Percentiles rank a stretch among this genome's conserved stretches.
These are phyloP conservation scores for Conomelus anceps DNA, from an alignment of 2,888 invertebrate species.

Conservation along the genomic window DNA sequence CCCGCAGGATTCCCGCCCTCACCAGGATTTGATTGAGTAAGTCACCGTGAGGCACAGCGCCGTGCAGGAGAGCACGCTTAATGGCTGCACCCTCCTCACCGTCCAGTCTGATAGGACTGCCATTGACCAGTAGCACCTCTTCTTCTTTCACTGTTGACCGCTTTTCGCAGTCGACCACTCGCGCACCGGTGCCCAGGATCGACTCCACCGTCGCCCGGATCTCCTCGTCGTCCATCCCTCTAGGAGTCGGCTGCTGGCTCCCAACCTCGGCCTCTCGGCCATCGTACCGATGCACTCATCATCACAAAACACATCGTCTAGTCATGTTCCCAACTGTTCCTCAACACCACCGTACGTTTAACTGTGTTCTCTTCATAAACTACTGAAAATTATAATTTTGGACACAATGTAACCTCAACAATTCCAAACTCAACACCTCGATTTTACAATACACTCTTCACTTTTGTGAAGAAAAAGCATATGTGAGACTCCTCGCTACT, in stretches of 20 bases:
- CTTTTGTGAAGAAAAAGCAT: no score
- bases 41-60: constrained; percentile 64
- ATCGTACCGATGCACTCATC: not conserved
- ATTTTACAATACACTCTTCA: no score
- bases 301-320: not conserved
- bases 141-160: constrained; percentile 64
- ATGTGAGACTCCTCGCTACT: no score
- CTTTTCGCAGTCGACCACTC: constrained; percentile 66
- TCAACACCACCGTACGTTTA: not conserved
- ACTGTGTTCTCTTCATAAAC: not conserved
- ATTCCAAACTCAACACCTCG: no score
- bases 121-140: constrained; percentile 63
- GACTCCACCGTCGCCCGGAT: constrained; percentile 68
- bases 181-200: constrained; percentile 61
- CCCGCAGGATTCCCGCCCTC: constrained; percentile 43
- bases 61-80: constrained; percentile 58
- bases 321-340: not conserved
- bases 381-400: not conserved
- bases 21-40: constrained; percentile 59
- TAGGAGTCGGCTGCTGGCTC: not conserved
- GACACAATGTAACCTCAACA: not conserved
- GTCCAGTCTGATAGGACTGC: constrained; percentile 58
- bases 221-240: constrained; percentile 60
- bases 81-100: constrained; percentile 62
- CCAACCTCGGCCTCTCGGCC: not conserved